A percentile compares a stretch with the other conserved stretches of the same genome.
These are phyloP conservation scores for Numenius arquata DNA, from an alignment of 2,113 vertebrate species.

Conservation along the genomic window DNA sequence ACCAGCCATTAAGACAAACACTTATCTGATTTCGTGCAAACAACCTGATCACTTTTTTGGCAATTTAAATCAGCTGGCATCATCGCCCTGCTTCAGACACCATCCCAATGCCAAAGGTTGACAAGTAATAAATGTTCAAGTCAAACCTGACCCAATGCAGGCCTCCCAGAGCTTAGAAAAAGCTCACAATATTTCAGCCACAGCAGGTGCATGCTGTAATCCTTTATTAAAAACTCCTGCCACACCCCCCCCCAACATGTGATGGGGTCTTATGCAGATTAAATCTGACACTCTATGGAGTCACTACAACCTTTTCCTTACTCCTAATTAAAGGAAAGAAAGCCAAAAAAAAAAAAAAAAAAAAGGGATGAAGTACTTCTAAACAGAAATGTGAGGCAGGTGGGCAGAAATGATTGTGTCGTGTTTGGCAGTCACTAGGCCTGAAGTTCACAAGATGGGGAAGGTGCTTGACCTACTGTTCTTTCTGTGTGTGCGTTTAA, in stretches of 20 bases:
- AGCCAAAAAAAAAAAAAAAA: background rate
- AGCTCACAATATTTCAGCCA: constrained; percentile 45
- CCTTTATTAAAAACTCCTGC: constrained; percentile 72
- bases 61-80: constrained; percentile 50
- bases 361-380: background rate
- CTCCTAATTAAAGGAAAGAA: constrained; percentile 66
- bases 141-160: constrained; percentile 39
- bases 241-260: background rate
- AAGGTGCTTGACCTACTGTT: constrained; percentile 42
- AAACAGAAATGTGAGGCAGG: constrained; percentile 5
- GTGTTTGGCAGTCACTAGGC: background rate
- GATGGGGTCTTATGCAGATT: constrained; percentile 61
- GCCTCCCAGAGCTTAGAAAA: constrained; percentile 39
- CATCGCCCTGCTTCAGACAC: constrained; percentile 18
- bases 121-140: constrained; percentile 59
- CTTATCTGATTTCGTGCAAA: constrained; percentile 42
- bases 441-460: background rate
- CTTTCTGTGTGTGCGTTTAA: constrained; percentile 25
- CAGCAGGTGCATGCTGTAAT: constrained; percentile 67
- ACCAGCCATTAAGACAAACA: constrained; percentile 64
- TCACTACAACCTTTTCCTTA: constrained; percentile 37
- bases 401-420: background rate
- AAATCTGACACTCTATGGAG: constrained; percentile 59
- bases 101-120: background rate
- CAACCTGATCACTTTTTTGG: constrained; percentile 39